Evolutionary conservation across 2,113 vertebrate genomes (phyloP).

Genomic region (Neomonachus schauinslandi): DNA sequence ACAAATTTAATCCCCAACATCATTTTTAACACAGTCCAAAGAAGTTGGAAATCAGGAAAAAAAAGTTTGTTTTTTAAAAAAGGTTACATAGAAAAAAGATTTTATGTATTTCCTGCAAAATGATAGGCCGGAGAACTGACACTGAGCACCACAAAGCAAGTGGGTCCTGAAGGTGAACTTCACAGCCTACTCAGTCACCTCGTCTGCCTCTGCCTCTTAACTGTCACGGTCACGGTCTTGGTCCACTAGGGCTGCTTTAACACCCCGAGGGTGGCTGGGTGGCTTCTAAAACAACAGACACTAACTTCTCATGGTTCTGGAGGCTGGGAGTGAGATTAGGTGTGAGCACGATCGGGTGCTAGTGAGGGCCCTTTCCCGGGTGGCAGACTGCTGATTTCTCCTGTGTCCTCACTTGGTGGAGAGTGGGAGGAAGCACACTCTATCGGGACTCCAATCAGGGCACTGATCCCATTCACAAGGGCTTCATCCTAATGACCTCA

Average conservation of each 20-base stretch:
- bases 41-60: not conserved
- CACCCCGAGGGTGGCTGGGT: not conserved
- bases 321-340: not conserved
- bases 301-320: not conserved
- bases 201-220: not conserved
- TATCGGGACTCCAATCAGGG: not conserved
- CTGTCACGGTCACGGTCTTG: not conserved
- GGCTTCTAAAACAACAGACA: not conserved
- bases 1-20: not conserved
- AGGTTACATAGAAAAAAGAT: not conserved
- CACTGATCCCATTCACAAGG: not conserved
- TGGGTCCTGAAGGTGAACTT: not conserved
- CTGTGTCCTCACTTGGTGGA: not conserved
- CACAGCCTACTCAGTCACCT: not conserved
- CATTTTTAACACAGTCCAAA: not conserved
- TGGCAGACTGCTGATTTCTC: not conserved
- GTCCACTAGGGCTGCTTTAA: too few species aligned
- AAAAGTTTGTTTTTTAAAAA: not conserved
- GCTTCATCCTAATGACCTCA: not conserved
- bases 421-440: not conserved
- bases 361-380: not conserved
- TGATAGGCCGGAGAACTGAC: not conserved
- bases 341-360: not conserved
- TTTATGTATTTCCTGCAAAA: not conserved
- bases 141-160: not conserved